These are phyloP conservation scores for Eunapius fragilis DNA, from an alignment of 37 sponge, comb jelly and placozoan genomes.

Conservation along the genomic window DNA sequence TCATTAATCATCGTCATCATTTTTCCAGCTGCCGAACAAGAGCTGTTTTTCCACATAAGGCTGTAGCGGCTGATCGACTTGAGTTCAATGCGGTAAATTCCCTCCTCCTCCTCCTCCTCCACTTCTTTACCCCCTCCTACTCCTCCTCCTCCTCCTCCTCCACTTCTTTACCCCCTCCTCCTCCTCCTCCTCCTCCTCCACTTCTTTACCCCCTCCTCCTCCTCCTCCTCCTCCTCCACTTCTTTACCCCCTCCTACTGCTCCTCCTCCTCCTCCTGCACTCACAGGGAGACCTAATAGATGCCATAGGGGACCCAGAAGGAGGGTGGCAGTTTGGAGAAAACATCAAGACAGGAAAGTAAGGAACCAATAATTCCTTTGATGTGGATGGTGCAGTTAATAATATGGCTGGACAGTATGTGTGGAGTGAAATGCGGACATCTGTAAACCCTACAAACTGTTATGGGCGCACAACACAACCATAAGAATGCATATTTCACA, in stretches of 20 bases:
- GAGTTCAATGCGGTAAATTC: constrained; percentile 49
- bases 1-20: background rate
- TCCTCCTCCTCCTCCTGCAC: no score
- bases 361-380: no score
- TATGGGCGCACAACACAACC: no score
- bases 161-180: no score
- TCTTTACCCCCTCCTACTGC: background rate
- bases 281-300: constrained; percentile 82
- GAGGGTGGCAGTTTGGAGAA: constrained; percentile 87
- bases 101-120: background rate
- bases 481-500: no score
- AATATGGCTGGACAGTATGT: no score
- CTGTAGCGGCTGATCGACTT: constrained; percentile 28
- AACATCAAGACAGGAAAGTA: constrained; percentile 65
- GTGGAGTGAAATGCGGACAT: no score
- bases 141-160: background rate
- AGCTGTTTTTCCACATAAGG: constrained; percentile 47
- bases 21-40: constrained; percentile 51
- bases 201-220: no score
- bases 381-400: no score
- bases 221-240: background rate
- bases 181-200: background rate
- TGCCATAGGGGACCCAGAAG: constrained; percentile 59
- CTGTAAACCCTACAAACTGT: no score
- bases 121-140: background rate